phyloP scores from a whole-genome alignment of 2,888 invertebrate genomes.

The Halictus quadricinctus region DNA sequence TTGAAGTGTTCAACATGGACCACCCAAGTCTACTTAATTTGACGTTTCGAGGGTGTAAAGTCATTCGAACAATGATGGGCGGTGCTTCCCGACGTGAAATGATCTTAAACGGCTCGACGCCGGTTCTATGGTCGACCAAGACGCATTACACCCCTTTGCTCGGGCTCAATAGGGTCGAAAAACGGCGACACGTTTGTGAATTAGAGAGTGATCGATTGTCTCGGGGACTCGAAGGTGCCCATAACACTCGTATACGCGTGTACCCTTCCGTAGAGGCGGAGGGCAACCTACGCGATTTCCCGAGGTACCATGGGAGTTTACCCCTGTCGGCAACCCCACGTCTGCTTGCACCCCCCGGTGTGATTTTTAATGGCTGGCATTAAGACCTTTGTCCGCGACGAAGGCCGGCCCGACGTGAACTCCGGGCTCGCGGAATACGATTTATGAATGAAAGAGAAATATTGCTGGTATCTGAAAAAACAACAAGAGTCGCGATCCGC shows the following conservation, averaged over 20 bases:
- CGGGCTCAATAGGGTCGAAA: constrained; percentile 52
- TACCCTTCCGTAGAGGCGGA: constrained; percentile 20
- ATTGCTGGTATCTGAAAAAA: constrained; percentile 47
- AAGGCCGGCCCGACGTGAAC: constrained; percentile 58
- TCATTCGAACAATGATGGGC: neutral
- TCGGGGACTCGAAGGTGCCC: constrained; percentile 52
- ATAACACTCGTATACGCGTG: constrained; percentile 20
- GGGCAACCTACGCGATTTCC: constrained; percentile 37
- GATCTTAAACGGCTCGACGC: neutral
- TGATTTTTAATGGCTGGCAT: constrained; percentile 71
- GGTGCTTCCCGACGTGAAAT: neutral
- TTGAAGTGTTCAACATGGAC: neutral
- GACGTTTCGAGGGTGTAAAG: neutral
- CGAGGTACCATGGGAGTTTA: constrained; percentile 50
- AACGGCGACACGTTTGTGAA: constrained; percentile 57
- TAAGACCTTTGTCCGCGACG: constrained; percentile 43
- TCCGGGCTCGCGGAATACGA: constrained; percentile 36
- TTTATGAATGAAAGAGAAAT: constrained; percentile 63
- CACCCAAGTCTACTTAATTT: neutral
- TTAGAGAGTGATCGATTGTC: constrained; percentile 64
- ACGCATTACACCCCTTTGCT: constrained; percentile 51
- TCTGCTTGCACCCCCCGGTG: constrained; percentile 55
- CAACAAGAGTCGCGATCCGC: constrained; percentile 40
- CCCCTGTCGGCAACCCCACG: constrained; percentile 62
- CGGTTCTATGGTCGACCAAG: constrained; percentile 3